These are phyloP conservation scores for Sturmia bella DNA, from an alignment of 2,888 invertebrate genomes.

Conservation along the genomic window DNA sequence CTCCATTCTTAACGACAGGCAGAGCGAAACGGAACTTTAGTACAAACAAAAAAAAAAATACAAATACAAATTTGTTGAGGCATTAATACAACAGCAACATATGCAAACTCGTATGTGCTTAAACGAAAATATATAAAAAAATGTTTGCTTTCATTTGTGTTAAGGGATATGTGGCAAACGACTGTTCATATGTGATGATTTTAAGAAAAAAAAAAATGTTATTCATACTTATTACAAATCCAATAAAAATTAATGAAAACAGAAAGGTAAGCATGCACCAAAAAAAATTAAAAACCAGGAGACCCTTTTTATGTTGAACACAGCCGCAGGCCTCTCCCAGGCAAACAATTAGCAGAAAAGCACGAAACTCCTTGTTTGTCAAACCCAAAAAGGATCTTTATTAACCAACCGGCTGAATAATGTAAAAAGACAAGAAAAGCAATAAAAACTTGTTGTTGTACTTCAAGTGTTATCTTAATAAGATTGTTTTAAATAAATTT, in stretches of 20 bases:
- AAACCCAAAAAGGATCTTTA: conserved; percentile 26
- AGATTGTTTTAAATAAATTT: conserved; percentile 4
- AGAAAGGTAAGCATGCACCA: neutral
- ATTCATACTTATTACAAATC: conserved; percentile 31
- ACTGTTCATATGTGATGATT: conserved; percentile 47
- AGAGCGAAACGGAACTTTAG: neutral
- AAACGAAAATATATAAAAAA: conserved; percentile 6
- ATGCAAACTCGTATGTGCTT: neutral
- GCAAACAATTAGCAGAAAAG: conserved; percentile 68
- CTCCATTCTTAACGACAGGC: neutral
- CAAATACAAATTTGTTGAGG: conserved; percentile 43
- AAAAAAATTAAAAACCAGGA: conserved; percentile 29
- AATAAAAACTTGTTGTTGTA: neutral
- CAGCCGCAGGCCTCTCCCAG: conserved; percentile 71
- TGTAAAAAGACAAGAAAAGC: neutral
- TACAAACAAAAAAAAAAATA: conserved; percentile 13
- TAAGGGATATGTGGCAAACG: neutral
- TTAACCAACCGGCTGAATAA: neutral
- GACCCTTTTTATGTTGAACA: conserved; percentile 70
- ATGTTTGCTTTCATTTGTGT: neutral
- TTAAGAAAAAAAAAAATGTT: conserved; percentile 21
- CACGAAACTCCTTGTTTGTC: conserved; percentile 65
- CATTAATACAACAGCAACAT: conserved; percentile 42
- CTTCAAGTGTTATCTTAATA: neutral
- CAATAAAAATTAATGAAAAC: conserved; percentile 15